phyloP scores from a whole-genome alignment of 2,113 vertebrate species.

The Barbus barbus region DNA sequence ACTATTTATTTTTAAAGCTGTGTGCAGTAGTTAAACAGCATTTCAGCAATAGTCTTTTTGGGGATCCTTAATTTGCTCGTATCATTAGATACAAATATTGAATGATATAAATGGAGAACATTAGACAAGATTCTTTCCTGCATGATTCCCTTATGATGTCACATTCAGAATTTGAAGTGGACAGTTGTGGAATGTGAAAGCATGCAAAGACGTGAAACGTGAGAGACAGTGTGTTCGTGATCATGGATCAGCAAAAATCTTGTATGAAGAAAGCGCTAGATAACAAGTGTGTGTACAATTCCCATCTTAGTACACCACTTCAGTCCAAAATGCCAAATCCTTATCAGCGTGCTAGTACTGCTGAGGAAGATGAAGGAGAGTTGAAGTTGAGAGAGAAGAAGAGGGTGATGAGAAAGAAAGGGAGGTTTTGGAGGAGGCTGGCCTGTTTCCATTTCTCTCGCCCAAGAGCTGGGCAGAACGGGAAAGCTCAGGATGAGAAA shows the following conservation, averaged over 20 bases:
- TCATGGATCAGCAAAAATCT: background rate
- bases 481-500: background rate
- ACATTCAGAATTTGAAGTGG: no score
- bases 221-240: background rate
- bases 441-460: background rate
- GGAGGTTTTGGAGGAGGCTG: background rate
- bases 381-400: no score
- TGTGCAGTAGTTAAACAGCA: no score
- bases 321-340: background rate
- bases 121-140: no score
- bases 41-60: no score
- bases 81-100: no score
- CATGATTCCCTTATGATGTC: no score
- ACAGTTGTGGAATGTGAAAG: no score
- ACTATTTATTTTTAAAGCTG: no score
- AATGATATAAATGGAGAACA: no score
- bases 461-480: background rate
- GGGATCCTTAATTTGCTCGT: no score
- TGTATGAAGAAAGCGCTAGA: background rate
- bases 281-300: background rate
- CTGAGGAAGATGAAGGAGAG: background rate
- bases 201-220: background rate
- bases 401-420: background rate
- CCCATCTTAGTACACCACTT: background rate
- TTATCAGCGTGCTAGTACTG: background rate